Base-by-base conservation (phyloP, 1,140 invertebrate species). In the Polypedilum pembai region DNA sequence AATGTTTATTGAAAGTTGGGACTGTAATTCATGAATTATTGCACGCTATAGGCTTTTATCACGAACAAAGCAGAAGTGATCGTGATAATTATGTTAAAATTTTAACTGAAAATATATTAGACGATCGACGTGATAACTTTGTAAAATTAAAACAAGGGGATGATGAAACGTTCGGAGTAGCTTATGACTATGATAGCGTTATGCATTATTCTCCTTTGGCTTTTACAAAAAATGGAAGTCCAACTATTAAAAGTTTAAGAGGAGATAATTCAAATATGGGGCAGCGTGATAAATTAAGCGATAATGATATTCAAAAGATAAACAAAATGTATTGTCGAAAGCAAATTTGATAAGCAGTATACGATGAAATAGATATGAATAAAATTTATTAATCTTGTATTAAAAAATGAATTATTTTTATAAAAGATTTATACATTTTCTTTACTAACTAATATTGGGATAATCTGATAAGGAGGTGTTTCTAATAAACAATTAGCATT, bases 191-290 rank as follows among this genome's bases (percentile, higher is more conserved):
- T 78, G 86, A 87, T 72, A 93, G 91, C 75, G 89, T 94, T 0
- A 94, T 94, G 92, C 93, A 94, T 79, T 94, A 94, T 78, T 92
- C 90, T 0, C 83, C 87, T 10, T 88, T 86, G 66, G 91, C 91
- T 7, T 94, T 94, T 81, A 90, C 90, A 4, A 85, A 79, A 66
- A 94, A 93, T 79, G 87, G 88, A 10, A 79, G 87, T 77, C 87
- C 88, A 8, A 93, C 91, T 0, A 91, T 93, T 74, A 81, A 87
- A 15, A 83, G 91, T 0, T 89, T 85, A 85, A 89, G 12, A 56
- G 45, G n/a, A 4, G 12, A 12, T 15, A 56, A 15, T 1, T n/a
- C 45, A 15, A 56, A 56, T 56, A 18, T 20, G n/a, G 20, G n/a
- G 7, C 24, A 41, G 10, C 40, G 56, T 24, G 15, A 65, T 1